Evolutionary conservation across 2,797 vertebrate species (phyloP).

Genomic region (Sphenopsis melanotis): DNA sequence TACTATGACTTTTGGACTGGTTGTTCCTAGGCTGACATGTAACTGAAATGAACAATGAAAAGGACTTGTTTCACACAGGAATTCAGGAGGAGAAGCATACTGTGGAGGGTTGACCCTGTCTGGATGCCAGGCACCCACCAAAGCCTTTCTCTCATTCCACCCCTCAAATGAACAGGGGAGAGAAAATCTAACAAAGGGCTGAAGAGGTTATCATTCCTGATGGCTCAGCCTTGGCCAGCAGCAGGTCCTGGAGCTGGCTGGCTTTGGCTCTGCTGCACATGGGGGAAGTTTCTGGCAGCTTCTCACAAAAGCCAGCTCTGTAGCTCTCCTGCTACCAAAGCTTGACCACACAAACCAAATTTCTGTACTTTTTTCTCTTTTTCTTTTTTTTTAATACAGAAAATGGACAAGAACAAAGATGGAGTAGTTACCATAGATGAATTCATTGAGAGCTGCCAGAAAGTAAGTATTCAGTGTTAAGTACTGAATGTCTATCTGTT

Average conservation of each 20-base stretch:
- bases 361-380: background rate
- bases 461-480: constrained; percentile 79
- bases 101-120: background rate
- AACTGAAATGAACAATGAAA: background rate
- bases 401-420: constrained; percentile 99
- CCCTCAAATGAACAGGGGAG: background rate
- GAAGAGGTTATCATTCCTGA: background rate
- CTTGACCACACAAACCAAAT: background rate
- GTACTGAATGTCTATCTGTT: background rate
- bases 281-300: background rate
- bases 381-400: constrained; percentile 75
- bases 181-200: background rate
- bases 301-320: background rate
- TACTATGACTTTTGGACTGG: background rate
- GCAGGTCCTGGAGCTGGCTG: background rate
- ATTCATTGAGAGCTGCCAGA: constrained; percentile 99
- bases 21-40: background rate
- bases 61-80: background rate
- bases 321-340: background rate
- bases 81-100: background rate
- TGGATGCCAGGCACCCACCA: background rate
- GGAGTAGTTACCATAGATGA: constrained; percentile 99
- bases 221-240: background rate
- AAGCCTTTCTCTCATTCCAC: background rate
- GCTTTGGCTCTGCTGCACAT: background rate